Base-by-base conservation (phyloP, 1,140 invertebrate genomes). In the Acromyrmex echinatior region DNA sequence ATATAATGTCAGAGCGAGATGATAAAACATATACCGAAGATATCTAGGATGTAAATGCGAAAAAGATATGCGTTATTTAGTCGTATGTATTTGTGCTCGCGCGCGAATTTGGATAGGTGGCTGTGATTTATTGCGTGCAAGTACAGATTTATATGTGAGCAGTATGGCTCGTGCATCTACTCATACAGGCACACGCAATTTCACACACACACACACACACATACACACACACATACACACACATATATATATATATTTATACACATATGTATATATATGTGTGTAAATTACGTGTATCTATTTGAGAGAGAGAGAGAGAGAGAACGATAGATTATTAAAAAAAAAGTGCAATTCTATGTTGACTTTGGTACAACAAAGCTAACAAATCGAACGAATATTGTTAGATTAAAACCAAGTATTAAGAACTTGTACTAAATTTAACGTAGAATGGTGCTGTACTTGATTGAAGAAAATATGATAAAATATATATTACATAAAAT, bases 61-160 rank as follows among this genome's bases (percentile, higher is more conserved):
- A 82, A 58, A 18, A 78, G 56, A 84, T 84, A 63, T 65, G 62
- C 86, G 86, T 73, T 82, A 90, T 87, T 92, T 89, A 87, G 89
- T 91, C 91, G 89, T 84, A 70, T 84, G 70, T 84, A 82, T 60
- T 84, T 93, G 93, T 87, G 88, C 89, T 81, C n/a, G 92, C 88
- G 92, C 90, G 93, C 90, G 92, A 91, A 93, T 91, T 86, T 93
- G 93, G 90, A 91, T 92, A 91, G 93, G 92, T 93, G 93, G 93
- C 93, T 94, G 93, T 94, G 93, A 94, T 91, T 84, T 92, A 93
- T 90, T 93, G 93, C 84, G 92, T 94, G 93, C 91, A 93, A 93
- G 87, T 91, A 85, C 81, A 88, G 82, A 86, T 86, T 86, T 88
- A 85, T 60, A 87, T 91, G 80, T 81, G 63, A 89, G 80, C 56